Evolutionary conservation across 2,797 vertebrate species (phyloP).

Genomic region (Phylloscopus collybita): DNA sequence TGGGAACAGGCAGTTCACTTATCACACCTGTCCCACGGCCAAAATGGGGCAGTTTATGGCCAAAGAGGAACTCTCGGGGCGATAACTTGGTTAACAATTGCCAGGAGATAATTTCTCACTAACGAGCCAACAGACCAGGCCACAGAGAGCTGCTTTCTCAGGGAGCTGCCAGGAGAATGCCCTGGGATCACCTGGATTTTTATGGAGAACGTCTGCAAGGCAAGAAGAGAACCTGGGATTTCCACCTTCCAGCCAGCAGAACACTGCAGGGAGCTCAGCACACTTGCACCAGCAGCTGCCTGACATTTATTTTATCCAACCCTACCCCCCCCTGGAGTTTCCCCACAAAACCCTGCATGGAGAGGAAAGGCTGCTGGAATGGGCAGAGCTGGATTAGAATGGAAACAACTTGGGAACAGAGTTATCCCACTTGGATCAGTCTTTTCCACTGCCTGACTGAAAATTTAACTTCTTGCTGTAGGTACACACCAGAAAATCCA

Average conservation of each 20-base stretch:
- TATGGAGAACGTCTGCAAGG: not conserved
- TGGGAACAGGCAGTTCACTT: not conserved
- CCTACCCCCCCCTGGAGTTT: fast-evolving
- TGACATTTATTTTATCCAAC: not conserved
- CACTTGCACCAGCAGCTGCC: not conserved
- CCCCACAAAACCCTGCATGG: not conserved
- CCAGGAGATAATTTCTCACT: not conserved
- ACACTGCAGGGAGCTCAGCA: not conserved
- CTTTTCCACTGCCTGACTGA: not conserved
- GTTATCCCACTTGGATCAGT: not conserved
- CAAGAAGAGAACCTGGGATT: not conserved
- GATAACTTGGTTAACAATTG: not conserved
- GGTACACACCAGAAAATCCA: not conserved
- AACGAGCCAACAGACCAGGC: fast-evolving
- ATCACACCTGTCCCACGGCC: not conserved
- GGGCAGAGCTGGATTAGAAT: not conserved
- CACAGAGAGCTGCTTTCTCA: not conserved
- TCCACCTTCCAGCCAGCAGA: not conserved
- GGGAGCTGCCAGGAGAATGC: not conserved
- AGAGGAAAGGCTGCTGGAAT: not conserved
- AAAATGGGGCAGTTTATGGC: not conserved
- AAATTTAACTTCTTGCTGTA: not conserved
- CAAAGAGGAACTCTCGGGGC: not conserved
- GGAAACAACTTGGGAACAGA: not conserved
- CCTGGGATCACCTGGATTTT: not conserved